Base-by-base conservation (phyloP, 2,888 invertebrate species). In the Eustalomyia histrio region DNA sequence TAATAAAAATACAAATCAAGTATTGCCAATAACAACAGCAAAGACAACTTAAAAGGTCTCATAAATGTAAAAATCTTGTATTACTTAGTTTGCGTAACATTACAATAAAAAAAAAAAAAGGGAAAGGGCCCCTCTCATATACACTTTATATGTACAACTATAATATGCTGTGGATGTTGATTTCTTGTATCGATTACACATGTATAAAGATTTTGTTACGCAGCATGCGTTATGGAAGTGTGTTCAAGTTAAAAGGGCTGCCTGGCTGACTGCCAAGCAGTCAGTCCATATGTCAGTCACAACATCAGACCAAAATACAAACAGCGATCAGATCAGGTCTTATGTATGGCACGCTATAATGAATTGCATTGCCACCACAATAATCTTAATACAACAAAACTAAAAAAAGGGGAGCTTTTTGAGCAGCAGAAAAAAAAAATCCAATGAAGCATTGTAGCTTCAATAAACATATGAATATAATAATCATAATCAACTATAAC, bases 331-430 rank as follows among this genome's bases (percentile, higher is more conserved):
- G n/a, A 78, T 69, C 65, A 76, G 73, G 52, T 78, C 78, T 61
- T 63, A 78, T 74, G 80, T 53, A 74, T 60, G 81, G 81, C 81
- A 81, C 74, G 65, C 69, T 78, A 63, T 78, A 81, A 81, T 81
- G 81, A 78, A 81, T 81, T 78, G 81, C 81, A 78, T 75, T 81
- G 78, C 81, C 81, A 81, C 78, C 69, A 61, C 81, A 80, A 80
- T 78, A 60, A 81, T 78, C 80, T 74, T 76, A 73, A 74, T 80
- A 80, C 68, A 71, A 14, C 9, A 68, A 3, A 18, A 71, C 5
- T 21, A 39, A n/a, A 8, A 47, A 33, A 61, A 47, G 69, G 80
- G 76, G 61, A 65, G 24, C 68, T 43, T 68, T 69, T 18, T 17
- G 18, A 33, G 43, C 12, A 47, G 24, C n/a, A n/a, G n/a, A n/a